These are phyloP conservation scores for Corythornis leucogaster DNA, from an alignment of 2,797 vertebrate species.

Conservation along the genomic window DNA sequence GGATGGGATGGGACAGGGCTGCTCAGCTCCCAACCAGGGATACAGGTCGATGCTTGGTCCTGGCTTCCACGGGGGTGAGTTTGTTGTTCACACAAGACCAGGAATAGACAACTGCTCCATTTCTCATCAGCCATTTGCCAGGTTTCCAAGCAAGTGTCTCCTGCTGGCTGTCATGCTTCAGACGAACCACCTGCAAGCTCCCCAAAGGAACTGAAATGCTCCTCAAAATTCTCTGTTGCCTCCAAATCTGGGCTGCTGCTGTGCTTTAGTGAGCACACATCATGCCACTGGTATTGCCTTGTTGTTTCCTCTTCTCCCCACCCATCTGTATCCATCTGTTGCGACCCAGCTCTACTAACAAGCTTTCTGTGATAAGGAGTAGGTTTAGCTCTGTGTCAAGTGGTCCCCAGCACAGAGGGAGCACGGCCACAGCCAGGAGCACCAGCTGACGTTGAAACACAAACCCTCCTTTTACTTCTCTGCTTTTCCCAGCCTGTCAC, in stretches of 20 bases:
- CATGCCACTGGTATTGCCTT: neutral
- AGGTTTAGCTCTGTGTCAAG: neutral
- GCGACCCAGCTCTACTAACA: neutral
- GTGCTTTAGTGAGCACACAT: constrained; percentile 21
- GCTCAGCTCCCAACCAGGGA: neutral
- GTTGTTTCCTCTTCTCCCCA: constrained; percentile 40
- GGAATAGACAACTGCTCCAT: neutral
- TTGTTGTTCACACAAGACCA: fast-evolving
- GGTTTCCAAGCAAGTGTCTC: neutral
- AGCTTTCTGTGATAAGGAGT: neutral
- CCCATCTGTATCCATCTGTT: constrained; percentile 53
- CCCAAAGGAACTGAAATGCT: neutral
- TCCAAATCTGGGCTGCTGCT: constrained; percentile 6
- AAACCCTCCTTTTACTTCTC: neutral
- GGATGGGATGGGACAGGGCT: neutral
- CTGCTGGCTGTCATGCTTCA: constrained; percentile 35
- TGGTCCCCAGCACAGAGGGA: neutral
- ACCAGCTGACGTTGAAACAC: fast-evolving
- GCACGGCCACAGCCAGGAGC: neutral
- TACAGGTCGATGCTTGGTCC: neutral
- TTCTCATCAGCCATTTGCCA: neutral
- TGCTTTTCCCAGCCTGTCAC: neutral
- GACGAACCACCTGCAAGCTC: constrained; percentile 14
- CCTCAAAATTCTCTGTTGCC: neutral
- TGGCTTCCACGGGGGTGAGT: fast-evolving